Evolutionary conservation across 2,113 vertebrate genomes (phyloP).

Genomic region (Pygoscelis adeliae): DNA sequence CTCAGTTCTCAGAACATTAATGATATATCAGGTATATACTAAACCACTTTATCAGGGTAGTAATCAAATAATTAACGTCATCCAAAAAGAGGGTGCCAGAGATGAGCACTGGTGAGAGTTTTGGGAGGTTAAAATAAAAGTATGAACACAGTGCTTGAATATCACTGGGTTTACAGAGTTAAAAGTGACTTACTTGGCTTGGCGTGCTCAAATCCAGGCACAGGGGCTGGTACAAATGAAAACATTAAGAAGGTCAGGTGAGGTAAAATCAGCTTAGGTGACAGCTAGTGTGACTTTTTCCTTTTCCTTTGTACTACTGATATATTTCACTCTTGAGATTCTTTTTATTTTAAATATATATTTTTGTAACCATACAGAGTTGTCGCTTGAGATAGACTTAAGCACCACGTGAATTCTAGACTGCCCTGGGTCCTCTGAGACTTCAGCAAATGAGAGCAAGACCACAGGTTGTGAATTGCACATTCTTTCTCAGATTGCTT

Average conservation of each 20-base stretch:
- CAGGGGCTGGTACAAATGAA: not conserved
- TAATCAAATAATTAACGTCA: not conserved
- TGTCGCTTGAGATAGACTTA: not conserved
- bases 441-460: not conserved
- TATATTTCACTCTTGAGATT: not conserved
- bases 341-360: not conserved
- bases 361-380: not conserved
- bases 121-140: not conserved
- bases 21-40: too few species aligned
- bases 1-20: not conserved
- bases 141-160: accelerated
- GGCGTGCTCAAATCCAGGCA: not conserved
- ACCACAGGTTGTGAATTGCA: not conserved
- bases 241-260: not conserved
- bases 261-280: not conserved
- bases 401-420: not conserved
- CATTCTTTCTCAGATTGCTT: not conserved
- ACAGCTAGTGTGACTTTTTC: not conserved
- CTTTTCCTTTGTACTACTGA: not conserved
- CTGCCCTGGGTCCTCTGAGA: not conserved
- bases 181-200: not conserved
- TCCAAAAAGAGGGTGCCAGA: not conserved
- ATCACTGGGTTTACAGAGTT: not conserved
- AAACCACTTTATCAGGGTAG: not conserved
- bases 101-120: not conserved